Evolutionary conservation across 2,888 invertebrate species (phyloP).

Genomic region (Cephus nigrinus): DNA sequence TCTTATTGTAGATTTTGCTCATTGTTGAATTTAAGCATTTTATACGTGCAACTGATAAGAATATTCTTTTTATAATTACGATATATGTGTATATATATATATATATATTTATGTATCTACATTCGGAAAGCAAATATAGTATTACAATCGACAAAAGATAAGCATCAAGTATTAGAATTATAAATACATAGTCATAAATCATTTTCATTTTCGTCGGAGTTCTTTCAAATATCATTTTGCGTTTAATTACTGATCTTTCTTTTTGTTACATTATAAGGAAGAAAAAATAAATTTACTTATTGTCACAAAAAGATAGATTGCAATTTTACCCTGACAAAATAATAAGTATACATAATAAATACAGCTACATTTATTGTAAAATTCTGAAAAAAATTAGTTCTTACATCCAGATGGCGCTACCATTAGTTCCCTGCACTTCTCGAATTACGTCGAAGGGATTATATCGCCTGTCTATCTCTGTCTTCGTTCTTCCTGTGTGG

Average conservation of each 20-base stretch:
- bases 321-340: background rate
- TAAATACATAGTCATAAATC: slow-evolving; percentile 21
- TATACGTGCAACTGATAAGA: slow-evolving; percentile 3
- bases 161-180: slow-evolving; percentile 25
- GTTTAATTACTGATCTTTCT: slow-evolving; percentile 17
- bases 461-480: background rate
- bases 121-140: background rate
- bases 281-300: background rate
- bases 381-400: background rate
- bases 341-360: background rate
- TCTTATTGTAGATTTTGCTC: background rate
- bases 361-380: background rate
- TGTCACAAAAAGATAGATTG: background rate
- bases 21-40: slow-evolving; percentile 20
- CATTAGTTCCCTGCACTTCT: background rate
- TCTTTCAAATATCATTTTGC: slow-evolving; percentile 22
- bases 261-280: slow-evolving; percentile 4
- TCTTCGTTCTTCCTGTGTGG: slow-evolving; percentile 5
- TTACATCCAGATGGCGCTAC: background rate
- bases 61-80: slow-evolving; percentile 5
- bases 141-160: slow-evolving; percentile 7
- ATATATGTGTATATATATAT: background rate
- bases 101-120: background rate
- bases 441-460: background rate
- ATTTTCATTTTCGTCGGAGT: slow-evolving; percentile 19